These are phyloP conservation scores for Takifugu bimaculatus DNA, from an alignment of 2,113 vertebrate genomes.

Conservation along the genomic window DNA sequence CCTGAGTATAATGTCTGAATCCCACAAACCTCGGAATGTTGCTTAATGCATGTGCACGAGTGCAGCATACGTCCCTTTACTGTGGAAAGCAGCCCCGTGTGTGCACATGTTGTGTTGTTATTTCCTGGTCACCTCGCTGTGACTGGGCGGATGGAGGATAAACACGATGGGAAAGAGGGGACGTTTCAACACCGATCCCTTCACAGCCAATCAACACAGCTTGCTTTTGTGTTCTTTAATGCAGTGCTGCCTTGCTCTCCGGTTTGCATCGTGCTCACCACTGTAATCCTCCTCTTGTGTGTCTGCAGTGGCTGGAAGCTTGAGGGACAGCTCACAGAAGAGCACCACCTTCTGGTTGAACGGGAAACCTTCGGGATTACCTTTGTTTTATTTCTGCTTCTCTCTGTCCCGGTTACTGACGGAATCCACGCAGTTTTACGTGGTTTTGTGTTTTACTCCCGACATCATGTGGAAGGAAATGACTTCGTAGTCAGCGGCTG, in stretches of 20 bases:
- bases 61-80: slow-evolving; percentile 11
- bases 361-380: slow-evolving; percentile 21
- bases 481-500: slow-evolving; percentile 44
- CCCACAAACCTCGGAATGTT: neutral
- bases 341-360: slow-evolving; percentile 49
- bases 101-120: slow-evolving; percentile 27
- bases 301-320: slow-evolving; percentile 31
- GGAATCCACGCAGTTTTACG: neutral
- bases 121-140: slow-evolving; percentile 20
- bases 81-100: slow-evolving; percentile 28
- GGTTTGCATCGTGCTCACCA: neutral
- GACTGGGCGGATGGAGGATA: slow-evolving; percentile 19
- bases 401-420: slow-evolving; percentile 20
- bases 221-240: too few species aligned
- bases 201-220: too few species aligned
- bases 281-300: slow-evolving; percentile 12
- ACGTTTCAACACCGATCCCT: slow-evolving; percentile 14
- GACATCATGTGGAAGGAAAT: slow-evolving; percentile 28
- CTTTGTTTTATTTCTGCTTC: slow-evolving; percentile 12
- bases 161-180: slow-evolving; percentile 16
- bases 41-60: slow-evolving; percentile 18
- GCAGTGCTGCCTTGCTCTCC: too few species aligned
- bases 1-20: neutral
- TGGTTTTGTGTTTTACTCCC: neutral
- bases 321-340: slow-evolving; percentile 28